Evolutionary conservation across 2,113 vertebrate species (phyloP).

Genomic region (Anhinga anhinga): DNA sequence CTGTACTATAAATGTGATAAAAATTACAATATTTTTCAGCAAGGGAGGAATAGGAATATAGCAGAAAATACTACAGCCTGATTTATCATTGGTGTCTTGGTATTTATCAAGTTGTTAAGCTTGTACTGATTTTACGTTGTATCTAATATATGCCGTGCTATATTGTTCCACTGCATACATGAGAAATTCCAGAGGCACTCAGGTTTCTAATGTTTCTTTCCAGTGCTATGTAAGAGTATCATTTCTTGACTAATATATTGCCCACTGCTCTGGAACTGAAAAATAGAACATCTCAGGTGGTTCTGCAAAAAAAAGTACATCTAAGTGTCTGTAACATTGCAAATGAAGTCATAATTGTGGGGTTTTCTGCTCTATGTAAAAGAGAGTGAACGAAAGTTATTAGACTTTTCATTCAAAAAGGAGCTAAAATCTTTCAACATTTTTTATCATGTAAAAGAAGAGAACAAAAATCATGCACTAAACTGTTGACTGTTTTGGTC

Average conservation of each 20-base stretch:
- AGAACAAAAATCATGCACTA: accelerated
- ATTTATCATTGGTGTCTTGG: not conserved
- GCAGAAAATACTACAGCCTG: not conserved
- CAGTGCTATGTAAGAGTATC: accelerated
- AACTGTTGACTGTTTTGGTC: not conserved
- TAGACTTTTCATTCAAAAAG: not conserved
- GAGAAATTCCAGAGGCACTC: not conserved
- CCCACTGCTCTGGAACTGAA: accelerated
- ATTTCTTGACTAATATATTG: not conserved
- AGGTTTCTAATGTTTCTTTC: not conserved
- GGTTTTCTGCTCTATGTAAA: not conserved
- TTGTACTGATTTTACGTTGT: not conserved
- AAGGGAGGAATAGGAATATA: not conserved
- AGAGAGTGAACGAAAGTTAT: not conserved
- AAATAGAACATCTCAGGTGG: not conserved
- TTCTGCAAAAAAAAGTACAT: not conserved
- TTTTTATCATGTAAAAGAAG: not conserved
- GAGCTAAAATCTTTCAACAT: not conserved
- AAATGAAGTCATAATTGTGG: not conserved
- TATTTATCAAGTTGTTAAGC: not conserved
- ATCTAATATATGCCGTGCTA: not conserved
- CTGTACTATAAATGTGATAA: not conserved
- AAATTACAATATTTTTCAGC: not conserved
- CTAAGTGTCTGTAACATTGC: not conserved
- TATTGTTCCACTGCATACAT: not conserved